Base-by-base conservation (phyloP, 2,113 vertebrate genomes). In the Oriolus oriolus region DNA sequence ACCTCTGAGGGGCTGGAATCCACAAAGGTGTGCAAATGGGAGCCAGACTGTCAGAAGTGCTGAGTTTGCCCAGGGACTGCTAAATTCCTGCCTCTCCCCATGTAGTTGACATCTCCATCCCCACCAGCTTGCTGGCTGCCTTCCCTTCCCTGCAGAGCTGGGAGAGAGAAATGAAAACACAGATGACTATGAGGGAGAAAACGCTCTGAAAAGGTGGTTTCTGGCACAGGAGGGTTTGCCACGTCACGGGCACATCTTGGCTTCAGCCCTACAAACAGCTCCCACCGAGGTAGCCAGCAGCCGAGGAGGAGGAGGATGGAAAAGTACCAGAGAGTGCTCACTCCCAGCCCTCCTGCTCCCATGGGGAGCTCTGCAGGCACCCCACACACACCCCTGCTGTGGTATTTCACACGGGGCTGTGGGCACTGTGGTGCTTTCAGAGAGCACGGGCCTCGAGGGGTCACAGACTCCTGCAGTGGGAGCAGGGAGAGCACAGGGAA, bases 81-180 rank as follows among this genome's bases (percentile, higher is more conserved):
- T 97, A 97, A 97, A 97, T 97, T 97, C 97, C 97, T 96, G 86
- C 57, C 41, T 82, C 80, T 88, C 93, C 77, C 88, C 42, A 24
- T n/a, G 76, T 64, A 93, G 57, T 5, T 95, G 96, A 95, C 80
- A 78, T 93, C 82, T 92, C 90, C 77, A 53, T 84, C 76, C 61
- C 57, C 63, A 75, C 23, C 23, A 54, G 85, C 65, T 87, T 44
- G 21, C 39, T 90, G 78, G 70, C 78, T 87, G 63, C 64, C 44
- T 96, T 93, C 93, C 90, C 89, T 93, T 50, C 88, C 52, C 86
- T 93, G 63, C 80, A 84, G 42, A 31, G 49, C 57, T 49, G 60
- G 70, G 68, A 74, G 68, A 78, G 86, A 75, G 77, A 93, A 96
- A 90, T 22, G 41, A 93, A 96, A 93, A 93, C 52, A 76, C 77